Conservation (phyloP, 2,888 invertebrate genomes). For the Acanthococcus lagerstroemiae region DNA sequence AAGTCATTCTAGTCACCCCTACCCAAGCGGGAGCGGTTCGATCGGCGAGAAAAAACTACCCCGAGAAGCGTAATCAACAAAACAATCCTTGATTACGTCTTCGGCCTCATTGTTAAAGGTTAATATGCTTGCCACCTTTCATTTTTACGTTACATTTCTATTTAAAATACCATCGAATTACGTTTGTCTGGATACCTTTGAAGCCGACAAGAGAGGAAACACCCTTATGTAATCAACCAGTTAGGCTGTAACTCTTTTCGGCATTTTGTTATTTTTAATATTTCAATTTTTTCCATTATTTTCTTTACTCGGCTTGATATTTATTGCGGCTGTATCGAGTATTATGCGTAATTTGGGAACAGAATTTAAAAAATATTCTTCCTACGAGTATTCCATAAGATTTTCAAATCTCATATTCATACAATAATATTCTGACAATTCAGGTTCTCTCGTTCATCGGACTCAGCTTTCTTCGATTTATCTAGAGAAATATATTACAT, state of each 20-base stretch:
- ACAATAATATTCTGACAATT: too few relatives aligned
- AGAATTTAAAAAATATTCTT: too few relatives aligned
- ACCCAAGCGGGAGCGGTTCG: neutral
- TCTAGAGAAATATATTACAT: too few relatives aligned
- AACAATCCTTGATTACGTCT: conserved; percentile 27
- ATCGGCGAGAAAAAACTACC: conserved; percentile 20
- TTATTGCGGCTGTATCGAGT: too few relatives aligned
- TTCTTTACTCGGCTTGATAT: too few relatives aligned
- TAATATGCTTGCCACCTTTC: conserved; percentile 29
- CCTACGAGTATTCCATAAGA: too few relatives aligned
- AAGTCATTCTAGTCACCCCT: conserved; percentile 18
- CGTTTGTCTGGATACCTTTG: conserved; percentile 17
- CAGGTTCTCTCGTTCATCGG: too few relatives aligned
- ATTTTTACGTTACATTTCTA: conserved; percentile 27
- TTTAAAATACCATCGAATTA: conserved; percentile 29
- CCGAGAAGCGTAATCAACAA: conserved; percentile 18
- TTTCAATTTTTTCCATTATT: conserved; percentile 3
- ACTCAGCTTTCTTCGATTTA: too few relatives aligned
- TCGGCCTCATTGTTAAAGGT: conserved; percentile 20
- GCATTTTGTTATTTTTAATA: conserved; percentile 1
- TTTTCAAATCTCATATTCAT: too few relatives aligned
- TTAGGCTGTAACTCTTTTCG: neutral
- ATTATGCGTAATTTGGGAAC: too few relatives aligned
- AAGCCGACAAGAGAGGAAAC: conserved; percentile 7
- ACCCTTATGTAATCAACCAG: conserved; percentile 22